Evolutionary conservation across 2,113 vertebrate genomes (phyloP).

Genomic region (Hyperoodon ampullatus): DNA sequence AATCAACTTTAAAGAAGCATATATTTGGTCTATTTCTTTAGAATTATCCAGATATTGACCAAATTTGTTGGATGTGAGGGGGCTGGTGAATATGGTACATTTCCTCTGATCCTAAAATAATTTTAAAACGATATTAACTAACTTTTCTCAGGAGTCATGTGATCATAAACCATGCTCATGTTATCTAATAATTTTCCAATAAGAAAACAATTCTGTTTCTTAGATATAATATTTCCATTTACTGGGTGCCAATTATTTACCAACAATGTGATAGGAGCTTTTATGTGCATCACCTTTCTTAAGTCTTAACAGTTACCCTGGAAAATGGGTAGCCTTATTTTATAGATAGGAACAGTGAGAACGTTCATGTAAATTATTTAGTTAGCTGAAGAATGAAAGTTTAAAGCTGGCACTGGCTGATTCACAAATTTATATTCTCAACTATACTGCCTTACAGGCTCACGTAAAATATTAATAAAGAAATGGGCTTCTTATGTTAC

Average conservation of each 20-base stretch:
- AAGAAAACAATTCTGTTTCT: neutral
- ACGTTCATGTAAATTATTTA: neutral
- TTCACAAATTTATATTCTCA: neutral
- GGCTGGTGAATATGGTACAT: neutral
- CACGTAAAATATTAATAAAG: neutral
- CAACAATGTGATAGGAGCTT: neutral
- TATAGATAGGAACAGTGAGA: neutral
- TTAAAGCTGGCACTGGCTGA: neutral
- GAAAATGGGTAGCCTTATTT: neutral
- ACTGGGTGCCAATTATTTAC: neutral
- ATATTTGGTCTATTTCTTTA: neutral
- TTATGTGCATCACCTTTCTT: neutral
- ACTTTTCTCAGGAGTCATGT: neutral
- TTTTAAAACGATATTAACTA: neutral
- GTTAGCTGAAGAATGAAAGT: neutral
- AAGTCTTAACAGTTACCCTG: neutral
- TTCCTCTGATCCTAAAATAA: neutral
- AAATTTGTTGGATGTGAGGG: neutral
- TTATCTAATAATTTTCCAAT: neutral
- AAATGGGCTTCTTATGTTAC: neutral
- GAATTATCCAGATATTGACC: neutral
- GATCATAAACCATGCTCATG: neutral
- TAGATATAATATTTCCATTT: neutral
- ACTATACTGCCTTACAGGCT: neutral
- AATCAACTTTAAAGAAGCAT: neutral